Percentiles rank a stretch among this genome's conserved stretches.
These are phyloP conservation scores for Drosophila tsacasi DNA, from an alignment of 1,140 invertebrate species.

Conservation along the genomic window DNA sequence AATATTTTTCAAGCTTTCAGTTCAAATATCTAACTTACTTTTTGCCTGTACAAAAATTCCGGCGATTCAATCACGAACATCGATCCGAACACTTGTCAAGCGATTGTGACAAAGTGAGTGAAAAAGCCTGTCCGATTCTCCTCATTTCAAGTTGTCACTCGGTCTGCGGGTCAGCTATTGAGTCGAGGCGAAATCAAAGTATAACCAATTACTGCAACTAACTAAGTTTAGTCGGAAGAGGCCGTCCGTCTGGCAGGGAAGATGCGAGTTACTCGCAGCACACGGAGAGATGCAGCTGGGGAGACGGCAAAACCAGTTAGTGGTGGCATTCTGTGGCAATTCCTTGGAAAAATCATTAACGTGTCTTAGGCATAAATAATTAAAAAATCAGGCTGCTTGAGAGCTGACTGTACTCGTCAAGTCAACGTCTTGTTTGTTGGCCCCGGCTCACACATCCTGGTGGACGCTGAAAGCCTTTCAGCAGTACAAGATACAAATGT, in stretches of 20 bases:
- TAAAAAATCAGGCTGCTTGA: constrained; percentile 61
- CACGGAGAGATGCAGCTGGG: constrained; percentile 7
- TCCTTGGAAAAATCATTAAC: constrained; percentile 79
- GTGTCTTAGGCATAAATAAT: constrained; percentile 82
- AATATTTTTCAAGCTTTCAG: constrained; percentile 24
- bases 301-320: constrained; percentile 42
- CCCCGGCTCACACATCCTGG: constrained; percentile 65
- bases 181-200: constrained; percentile 43
- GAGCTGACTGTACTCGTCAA: constrained; percentile 47
- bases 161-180: constrained; percentile 42
- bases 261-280: neutral
- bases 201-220: constrained; percentile 45
- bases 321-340: constrained; percentile 50
- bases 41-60: constrained; percentile 30
- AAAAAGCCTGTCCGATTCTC: constrained; percentile 25
- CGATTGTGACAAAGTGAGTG: constrained; percentile 51
- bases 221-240: constrained; percentile 30
- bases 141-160: constrained; percentile 40
- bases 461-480: constrained; percentile 41
- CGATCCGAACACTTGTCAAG: constrained; percentile 41
- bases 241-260: constrained; percentile 7
- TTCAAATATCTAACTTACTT: constrained; percentile 6
- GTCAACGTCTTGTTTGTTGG: constrained; percentile 49
- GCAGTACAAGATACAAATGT: constrained; percentile 42
- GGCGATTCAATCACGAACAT: constrained; percentile 35